These are phyloP conservation scores for Sebastes oblongus DNA, from an alignment of 2,797 vertebrate genomes.

Conservation along the genomic window DNA sequence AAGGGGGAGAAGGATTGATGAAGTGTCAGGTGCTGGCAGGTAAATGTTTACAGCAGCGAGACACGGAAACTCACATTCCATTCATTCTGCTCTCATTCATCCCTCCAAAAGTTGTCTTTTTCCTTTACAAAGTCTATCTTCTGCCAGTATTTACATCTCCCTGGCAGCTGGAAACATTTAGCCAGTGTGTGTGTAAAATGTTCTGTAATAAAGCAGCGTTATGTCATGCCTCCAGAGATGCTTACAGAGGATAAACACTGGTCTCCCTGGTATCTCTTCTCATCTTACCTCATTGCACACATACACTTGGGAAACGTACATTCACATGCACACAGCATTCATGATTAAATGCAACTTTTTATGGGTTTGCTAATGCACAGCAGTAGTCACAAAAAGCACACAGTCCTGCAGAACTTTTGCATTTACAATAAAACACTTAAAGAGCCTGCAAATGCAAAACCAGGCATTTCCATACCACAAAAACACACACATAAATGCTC, in stretches of 20 bases:
- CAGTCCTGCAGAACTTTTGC: neutral
- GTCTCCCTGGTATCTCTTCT: slow-evolving; percentile 73
- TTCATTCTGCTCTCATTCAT: slow-evolving; percentile 62
- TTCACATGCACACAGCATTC: slow-evolving; percentile 42
- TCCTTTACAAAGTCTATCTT: slow-evolving; percentile 25
- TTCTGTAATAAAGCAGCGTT: slow-evolving; percentile 68
- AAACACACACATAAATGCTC: neutral
- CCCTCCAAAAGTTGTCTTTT: slow-evolving; percentile 32
- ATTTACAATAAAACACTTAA: slow-evolving; percentile 7
- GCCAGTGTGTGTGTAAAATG: slow-evolving; percentile 23
- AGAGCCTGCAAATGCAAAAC: neutral
- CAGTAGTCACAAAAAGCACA: neutral
- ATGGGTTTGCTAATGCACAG: slow-evolving; percentile 15
- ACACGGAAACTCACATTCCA: slow-evolving; percentile 55
- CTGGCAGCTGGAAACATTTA: slow-evolving; percentile 62
- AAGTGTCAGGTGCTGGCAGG: slow-evolving; percentile 51
- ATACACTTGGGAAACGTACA: slow-evolving; percentile 36
- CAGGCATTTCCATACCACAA: neutral
- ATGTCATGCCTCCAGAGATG: slow-evolving; percentile 78
- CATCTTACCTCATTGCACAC: slow-evolving; percentile 63
- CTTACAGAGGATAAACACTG: slow-evolving; percentile 76
- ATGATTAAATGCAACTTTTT: slow-evolving; percentile 29
- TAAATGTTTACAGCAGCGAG: slow-evolving; percentile 55
- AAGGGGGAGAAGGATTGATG: slow-evolving; percentile 38
- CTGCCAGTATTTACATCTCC: slow-evolving; percentile 56